Evolutionary conservation across 2,797 vertebrate species (phyloP), one percentile per base, ranked within the genome.

Genomic region (Lutjanus argentimaculatus): DNA sequence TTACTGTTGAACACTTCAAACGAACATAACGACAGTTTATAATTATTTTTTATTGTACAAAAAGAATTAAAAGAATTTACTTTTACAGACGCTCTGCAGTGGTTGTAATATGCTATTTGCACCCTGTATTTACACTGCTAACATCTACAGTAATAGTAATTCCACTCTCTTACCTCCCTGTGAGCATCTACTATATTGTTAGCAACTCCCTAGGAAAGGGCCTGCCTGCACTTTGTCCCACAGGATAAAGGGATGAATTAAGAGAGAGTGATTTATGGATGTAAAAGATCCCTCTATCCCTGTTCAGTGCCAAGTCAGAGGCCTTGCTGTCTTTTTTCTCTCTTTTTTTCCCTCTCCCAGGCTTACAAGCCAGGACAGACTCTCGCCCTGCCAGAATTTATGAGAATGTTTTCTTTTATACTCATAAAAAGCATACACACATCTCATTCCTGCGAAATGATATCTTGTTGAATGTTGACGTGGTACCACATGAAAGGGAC

Each of bases 361-460:
- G 78, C 91, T 56, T 94, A 94, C 95, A 94, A 94, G 95, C 93
- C 84, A 79, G 92, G 91, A 85, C 95, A 95, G 82, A 94, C 83
- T 89, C 91, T 91, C 69, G 59, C 74, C 84, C 78, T 86, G 82
- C 75, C 90, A 88, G 86, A 91, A 89, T 95, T 94, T 95, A 95
- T 89, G 93, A 91, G 94, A 90, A 91, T 95, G 93, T 95, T 95
- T 95, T 94, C 89, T 94, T 95, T 94, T 89, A 93, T 94, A 69
- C 90, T 91, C 91, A 75, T 92, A 91, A 90, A 92, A 88, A 84
- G 69, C 72, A 77, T 91, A 90, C 91, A 93, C 92, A 94, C 91
- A 82, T 93, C 89, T 95, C 92, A 90, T 95, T 95, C 92, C 91
- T 92, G 86, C 82, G 93, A 95, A 96, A 96, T 95, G 85, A 93